Base-by-base conservation (phyloP, 2,888 invertebrate genomes). In the Archips xylosteana region DNA sequence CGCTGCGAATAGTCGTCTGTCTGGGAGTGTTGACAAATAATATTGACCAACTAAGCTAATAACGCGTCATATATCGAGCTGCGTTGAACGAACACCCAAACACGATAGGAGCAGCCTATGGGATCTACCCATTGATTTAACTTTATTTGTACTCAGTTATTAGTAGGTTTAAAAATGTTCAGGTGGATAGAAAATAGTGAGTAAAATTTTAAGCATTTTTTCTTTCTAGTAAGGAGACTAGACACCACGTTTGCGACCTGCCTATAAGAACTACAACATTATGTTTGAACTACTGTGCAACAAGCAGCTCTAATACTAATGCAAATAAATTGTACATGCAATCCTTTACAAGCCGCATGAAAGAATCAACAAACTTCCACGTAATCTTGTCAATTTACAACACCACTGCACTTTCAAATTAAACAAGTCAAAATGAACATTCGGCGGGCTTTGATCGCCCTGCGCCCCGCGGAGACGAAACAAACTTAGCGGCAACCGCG, bases 401-500 rank as follows among this genome's bases (percentile, higher is more conserved):
- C 83, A 77, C 81, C 81, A 78, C 79, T 87, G 85, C 84, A 85
- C 82, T 81, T 82, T 76, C 75, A 84, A 87, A 86, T 87, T 84
- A 83, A 81, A 81, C 77, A 79, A 79, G 81, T 79, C 79, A 75
- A 85, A 89, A 83, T 83, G 86, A 88, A 81, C 89, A 87, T 83
- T 83, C 74, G 69, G 66, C 15, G 75, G 71, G 78, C 82, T 85
- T 83, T 85, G 84, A 85, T 84, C 83, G 80, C 77, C 78, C 74
- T 74, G 74, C 80, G 80, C 81, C 78, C 79, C 80, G 84, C 79
- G 78, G 81, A 84, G 80, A 78, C 85, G 81, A 81, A 87, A 88
- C 83, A 84, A 91, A 90, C 89, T 91, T 89, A 88, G 85, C 83
- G 78, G 78, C 74, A 82, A 85, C 86, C 85, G 81, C 83, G 79